Evolutionary conservation across 2,888 invertebrate species (phyloP), one percentile per base, ranked within the genome.

Genomic region (Leucophenga montana): DNA sequence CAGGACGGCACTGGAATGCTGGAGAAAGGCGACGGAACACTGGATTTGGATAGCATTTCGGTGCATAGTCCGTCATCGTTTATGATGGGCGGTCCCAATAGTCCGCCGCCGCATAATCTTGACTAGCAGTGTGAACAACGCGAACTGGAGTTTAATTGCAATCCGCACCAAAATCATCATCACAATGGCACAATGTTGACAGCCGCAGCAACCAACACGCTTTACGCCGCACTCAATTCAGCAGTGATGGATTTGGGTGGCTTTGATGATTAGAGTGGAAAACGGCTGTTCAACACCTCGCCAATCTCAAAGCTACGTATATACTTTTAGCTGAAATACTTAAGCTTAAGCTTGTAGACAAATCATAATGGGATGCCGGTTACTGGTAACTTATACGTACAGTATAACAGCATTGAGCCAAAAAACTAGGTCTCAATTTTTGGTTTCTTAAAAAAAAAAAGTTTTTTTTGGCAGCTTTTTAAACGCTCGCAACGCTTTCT

Each of bases 1-100:
- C 96, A 95, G 85, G 96, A 96, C 85, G 92, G 92, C 61, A 86
- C 87, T 64, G 86, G 86, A 56, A 82, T 88, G 73, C 78, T 88
- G 70, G 89, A 89, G 71, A 89, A 89, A 71, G 86, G 88, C 44
- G 89, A 89, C 68, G 89, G 88, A 62, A 84, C 88, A 14, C 75
- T 89, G 48, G 89, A 89, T 70, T 75, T 89, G 71, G 89, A 89
- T 70, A 88, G 88, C 73, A 89, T 89, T 71, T 88, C 88, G 64
- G 86, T 87, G 44, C 88, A 89, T 71, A 89, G 89, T 80, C 89
- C 89, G 67, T 85, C 87, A 22, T 87, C 89, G 11, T 89, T 89
- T 74, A 88, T 89, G 78, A 76, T 89, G 73, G 87, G 88, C 54
- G 88, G 88, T 56, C 78, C 87, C 8, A 86, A 85, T 68, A 88